phyloP scores from a whole-genome alignment of 2,888 invertebrate species.

The Brachypalpus laphriformis region DNA sequence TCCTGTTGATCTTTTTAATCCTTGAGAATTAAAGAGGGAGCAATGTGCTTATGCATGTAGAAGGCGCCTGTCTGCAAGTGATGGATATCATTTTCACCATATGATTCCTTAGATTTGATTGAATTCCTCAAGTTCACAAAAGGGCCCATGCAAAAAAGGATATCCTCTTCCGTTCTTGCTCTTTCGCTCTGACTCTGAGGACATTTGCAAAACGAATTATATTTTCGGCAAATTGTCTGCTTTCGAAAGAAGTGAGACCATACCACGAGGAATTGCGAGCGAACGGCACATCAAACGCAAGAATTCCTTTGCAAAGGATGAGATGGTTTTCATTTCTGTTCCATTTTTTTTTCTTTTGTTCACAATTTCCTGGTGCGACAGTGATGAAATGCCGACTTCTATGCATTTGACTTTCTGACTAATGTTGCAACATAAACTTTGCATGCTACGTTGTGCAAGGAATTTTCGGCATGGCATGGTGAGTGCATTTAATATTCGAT shows the following conservation, averaged over 20 bases:
- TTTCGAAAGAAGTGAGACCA: conserved; percentile 29
- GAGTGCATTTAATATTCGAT: conserved; percentile 63
- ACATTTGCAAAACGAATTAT: conserved; percentile 40
- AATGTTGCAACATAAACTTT: conserved; percentile 74
- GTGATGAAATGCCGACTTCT: conserved; percentile 72
- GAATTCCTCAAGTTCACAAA: conserved; percentile 59
- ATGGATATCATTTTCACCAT: conserved; percentile 67
- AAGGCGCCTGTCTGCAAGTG: conserved; percentile 46
- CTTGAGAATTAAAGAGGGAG: conserved; percentile 2
- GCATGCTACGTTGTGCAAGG: conserved; percentile 66
- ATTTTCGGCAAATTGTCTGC: conserved; percentile 43
- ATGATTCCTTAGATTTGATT: conserved; percentile 61
- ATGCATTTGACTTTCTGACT: conserved; percentile 73
- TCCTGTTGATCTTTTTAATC: conserved; percentile 59
- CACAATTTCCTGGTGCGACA: conserved; percentile 67
- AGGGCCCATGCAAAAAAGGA: conserved; percentile 19
- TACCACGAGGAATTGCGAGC: background rate
- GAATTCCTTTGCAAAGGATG: conserved; percentile 18
- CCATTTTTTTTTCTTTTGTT: background rate
- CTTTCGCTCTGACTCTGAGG: background rate
- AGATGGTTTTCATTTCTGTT: background rate
- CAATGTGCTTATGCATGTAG: conserved; percentile 8
- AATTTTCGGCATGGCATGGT: conserved; percentile 54
- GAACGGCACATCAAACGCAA: conserved; percentile 38
- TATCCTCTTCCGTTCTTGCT: background rate